Conservation (phyloP, 2,113 vertebrate genomes). For the Tychaedon coryphoeus region DNA sequence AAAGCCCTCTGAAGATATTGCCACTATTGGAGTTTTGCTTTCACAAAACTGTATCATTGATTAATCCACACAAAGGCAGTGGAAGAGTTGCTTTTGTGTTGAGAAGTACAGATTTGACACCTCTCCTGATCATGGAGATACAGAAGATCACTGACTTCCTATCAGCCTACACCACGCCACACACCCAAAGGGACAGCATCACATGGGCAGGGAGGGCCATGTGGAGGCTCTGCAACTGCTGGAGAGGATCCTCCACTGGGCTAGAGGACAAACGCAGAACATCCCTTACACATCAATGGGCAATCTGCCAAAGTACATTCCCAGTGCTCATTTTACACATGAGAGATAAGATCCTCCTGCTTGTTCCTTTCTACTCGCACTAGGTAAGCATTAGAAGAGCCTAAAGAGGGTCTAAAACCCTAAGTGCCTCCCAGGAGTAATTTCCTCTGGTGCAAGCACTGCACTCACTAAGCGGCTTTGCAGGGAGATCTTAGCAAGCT, state of each 20-base stretch:
- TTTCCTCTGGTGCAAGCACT: not conserved
- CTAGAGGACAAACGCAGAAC: not conserved
- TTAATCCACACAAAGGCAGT: not conserved
- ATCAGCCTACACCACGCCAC: not conserved
- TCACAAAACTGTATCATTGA: not conserved
- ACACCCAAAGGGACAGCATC: not conserved
- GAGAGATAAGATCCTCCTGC: not conserved
- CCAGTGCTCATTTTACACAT: not conserved
- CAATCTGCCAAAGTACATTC: not conserved
- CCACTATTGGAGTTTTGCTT: not conserved
- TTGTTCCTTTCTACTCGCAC: not conserved
- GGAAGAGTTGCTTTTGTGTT: not conserved
- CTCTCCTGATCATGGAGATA: not conserved
- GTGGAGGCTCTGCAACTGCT: not conserved
- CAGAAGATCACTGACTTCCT: not conserved
- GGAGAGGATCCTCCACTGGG: not conserved
- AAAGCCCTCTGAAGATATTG: not conserved
- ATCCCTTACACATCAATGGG: not conserved
- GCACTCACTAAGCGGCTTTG: not conserved
- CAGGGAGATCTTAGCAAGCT: not conserved
- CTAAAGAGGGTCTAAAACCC: not conserved
- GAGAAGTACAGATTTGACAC: not conserved
- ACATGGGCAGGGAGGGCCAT: not conserved
- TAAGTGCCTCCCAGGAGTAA: not conserved
- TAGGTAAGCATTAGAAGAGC: slow-evolving; percentile 1